These are phyloP conservation scores for Xylota segnis DNA, from an alignment of 2,888 invertebrate genomes.

Conservation along the genomic window DNA sequence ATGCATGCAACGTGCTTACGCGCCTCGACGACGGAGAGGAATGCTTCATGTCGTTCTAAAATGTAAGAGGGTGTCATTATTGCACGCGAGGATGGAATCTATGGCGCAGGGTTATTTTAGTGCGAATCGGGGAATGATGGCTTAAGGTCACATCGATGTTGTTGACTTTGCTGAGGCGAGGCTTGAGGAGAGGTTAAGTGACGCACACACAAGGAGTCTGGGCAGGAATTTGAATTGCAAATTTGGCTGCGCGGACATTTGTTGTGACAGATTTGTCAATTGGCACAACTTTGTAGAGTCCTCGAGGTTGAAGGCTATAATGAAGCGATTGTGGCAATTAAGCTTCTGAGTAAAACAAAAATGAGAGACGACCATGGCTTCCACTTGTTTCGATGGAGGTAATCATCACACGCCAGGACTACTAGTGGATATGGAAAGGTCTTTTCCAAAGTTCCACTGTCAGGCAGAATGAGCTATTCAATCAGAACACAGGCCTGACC, in stretches of 20 bases:
- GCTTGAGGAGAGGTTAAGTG: no score
- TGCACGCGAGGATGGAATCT: slow-evolving; percentile 66
- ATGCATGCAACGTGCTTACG: slow-evolving; percentile 46
- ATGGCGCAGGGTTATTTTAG: slow-evolving; percentile 33
- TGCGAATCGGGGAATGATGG: slow-evolving; percentile 5
- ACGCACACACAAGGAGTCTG: no score
- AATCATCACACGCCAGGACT: no score
- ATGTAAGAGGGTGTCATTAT: slow-evolving; percentile 68
- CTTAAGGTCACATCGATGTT: slow-evolving; percentile 23
- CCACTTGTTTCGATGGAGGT: no score
- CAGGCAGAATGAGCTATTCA: no score
- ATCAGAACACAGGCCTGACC: no score
- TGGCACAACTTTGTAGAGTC: not conserved
- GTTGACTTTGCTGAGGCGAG: not conserved
- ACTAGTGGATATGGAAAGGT: no score
- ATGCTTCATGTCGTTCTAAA: slow-evolving; percentile 49
- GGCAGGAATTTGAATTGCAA: not conserved
- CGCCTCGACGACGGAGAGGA: slow-evolving; percentile 8
- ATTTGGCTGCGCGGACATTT: not conserved
- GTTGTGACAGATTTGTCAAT: slow-evolving; percentile 15
- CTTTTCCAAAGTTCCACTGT: no score
- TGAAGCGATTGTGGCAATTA: no score
- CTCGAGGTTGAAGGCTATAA: not conserved
- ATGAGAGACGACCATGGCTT: no score
- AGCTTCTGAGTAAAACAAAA: no score